These are phyloP conservation scores for Fragum whitleyi DNA, from an alignment of 2,888 invertebrate species.

Conservation along the genomic window DNA sequence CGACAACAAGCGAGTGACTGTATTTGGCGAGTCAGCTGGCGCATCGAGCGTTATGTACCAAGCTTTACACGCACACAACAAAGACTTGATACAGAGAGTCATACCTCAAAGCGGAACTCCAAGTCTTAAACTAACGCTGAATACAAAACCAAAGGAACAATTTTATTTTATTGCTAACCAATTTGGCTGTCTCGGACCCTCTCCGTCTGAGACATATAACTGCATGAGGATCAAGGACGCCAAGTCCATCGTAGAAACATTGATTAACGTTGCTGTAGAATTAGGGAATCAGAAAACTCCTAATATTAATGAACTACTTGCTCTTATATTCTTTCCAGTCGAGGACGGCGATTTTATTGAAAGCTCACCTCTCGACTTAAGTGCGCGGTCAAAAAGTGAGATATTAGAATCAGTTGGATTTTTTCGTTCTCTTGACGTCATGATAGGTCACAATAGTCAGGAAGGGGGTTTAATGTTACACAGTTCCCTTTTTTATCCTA, in stretches of 20 bases:
- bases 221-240: constrained; percentile 8
- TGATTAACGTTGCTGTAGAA: neutral
- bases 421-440: constrained; percentile 12
- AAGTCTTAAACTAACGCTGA: neutral
- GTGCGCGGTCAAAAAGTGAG: neutral
- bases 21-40: constrained; percentile 73
- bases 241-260: neutral
- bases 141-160: constrained; percentile 16
- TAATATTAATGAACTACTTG: neutral
- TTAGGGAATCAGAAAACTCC: neutral
- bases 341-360: constrained; percentile 26
- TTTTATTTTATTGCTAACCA: neutral
- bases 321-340: constrained; percentile 5
- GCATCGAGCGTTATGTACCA: constrained; percentile 60
- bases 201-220: neutral
- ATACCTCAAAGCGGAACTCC: constrained; percentile 71
- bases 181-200: neutral
- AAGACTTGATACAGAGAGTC: constrained; percentile 63
- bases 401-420: constrained; percentile 7
- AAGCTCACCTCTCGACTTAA: neutral
- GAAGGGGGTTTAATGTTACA: constrained; percentile 15
- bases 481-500: constrained; percentile 10
- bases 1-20: constrained; percentile 59
- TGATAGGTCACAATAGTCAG: constrained; percentile 21
- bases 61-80: constrained; percentile 51